Conservation (phyloP, 1,140 invertebrate species). For the Hestina assimilis region DNA sequence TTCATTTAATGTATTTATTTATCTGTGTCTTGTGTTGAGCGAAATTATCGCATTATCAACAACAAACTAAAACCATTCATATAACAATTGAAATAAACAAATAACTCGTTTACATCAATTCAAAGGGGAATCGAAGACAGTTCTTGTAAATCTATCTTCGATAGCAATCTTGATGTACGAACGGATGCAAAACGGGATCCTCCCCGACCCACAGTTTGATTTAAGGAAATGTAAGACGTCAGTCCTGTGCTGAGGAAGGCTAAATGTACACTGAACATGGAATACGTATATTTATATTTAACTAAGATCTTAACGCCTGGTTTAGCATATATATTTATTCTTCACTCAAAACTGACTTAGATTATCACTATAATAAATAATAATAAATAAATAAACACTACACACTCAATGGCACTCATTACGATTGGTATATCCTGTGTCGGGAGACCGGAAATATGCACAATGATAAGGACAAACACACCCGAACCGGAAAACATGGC, state of each 20-base stretch:
- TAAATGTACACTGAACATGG: background rate
- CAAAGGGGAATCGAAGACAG: constrained; percentile 56
- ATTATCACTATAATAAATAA: no score
- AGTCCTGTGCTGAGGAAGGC: constrained; percentile 40
- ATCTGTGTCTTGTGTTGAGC: background rate
- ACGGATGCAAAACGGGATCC: constrained; percentile 72
- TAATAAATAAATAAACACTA: background rate
- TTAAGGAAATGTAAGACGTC: constrained; percentile 53
- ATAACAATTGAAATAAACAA: constrained; percentile 55
- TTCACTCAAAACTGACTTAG: no score
- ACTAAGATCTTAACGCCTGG: no score
- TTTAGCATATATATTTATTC: no score
- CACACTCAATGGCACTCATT: no score
- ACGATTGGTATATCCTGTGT: no score
- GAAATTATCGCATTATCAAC: background rate
- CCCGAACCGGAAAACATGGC: no score
- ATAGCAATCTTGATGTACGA: constrained; percentile 74
- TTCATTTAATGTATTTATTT: background rate
- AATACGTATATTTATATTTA: no score
- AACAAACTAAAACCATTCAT: constrained; percentile 41
- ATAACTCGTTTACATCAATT: constrained; percentile 58
- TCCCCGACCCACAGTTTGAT: constrained; percentile 54
- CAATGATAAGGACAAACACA: no score
- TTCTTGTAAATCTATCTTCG: constrained; percentile 75
- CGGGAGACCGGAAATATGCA: no score